Percentiles rank a stretch among this genome's conserved stretches.
phyloP scores from a whole-genome alignment of 2,888 invertebrate genomes.

The Conus canariensis region DNA sequence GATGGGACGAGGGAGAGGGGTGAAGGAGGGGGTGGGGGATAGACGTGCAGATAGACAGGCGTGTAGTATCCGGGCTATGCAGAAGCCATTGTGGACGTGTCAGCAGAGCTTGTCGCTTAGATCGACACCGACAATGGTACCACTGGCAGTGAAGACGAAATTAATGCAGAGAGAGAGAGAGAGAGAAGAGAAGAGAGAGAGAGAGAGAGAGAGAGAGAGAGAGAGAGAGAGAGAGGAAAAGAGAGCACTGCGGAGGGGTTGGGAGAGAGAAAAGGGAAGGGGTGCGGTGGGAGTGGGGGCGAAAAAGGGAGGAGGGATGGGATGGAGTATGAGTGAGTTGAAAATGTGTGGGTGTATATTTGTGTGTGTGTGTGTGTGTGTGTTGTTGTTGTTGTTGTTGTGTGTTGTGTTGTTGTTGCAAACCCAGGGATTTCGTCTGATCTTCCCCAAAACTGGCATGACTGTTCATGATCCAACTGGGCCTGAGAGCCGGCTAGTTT shows the following conservation, averaged over 20 bases:
- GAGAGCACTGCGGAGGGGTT: not conserved
- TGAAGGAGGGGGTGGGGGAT: not conserved
- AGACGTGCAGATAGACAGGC: not conserved
- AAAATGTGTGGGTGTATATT: too few relatives aligned
- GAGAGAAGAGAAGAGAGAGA: not conserved
- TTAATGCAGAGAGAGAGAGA: not conserved
- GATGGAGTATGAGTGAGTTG: not conserved
- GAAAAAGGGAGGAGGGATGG: not conserved
- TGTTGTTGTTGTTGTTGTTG: too few relatives aligned
- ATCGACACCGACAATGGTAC: too few relatives aligned
- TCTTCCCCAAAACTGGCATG: too few relatives aligned
- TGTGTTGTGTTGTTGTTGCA: too few relatives aligned
- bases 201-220: slow-evolving; percentile 26
- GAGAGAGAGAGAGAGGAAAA: slow-evolving; percentile 26
- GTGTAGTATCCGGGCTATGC: too few relatives aligned
- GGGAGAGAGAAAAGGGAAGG: not conserved
- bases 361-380: too few relatives aligned
- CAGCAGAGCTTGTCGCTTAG: too few relatives aligned
- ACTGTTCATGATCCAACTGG: too few relatives aligned
- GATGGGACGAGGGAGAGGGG: not conserved
- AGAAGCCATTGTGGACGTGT: too few relatives aligned
- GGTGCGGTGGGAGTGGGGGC: not conserved
- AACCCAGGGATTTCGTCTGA: too few relatives aligned
- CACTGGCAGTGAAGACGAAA: not conserved
- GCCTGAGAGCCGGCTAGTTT: too few relatives aligned